Conservation (phyloP, 2,888 invertebrate species). For the Andrena camellia region DNA sequence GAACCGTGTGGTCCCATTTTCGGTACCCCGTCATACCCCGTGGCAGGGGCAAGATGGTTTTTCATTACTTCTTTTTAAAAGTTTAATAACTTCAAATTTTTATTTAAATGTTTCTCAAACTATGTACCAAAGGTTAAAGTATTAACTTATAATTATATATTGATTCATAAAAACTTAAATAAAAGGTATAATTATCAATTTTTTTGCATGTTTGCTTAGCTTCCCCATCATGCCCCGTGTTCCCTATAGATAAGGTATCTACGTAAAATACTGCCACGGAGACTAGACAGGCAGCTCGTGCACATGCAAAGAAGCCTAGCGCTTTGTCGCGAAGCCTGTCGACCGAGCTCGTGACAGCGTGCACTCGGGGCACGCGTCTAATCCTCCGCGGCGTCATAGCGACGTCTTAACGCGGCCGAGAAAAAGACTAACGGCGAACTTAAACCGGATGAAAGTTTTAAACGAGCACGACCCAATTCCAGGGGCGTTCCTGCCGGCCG, state of each 20-base stretch:
- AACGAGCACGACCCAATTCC: slow-evolving; percentile 65
- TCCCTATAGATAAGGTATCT: neutral
- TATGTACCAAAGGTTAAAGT: too few species aligned
- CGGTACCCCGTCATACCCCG: too few species aligned
- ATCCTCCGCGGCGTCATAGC: slow-evolving; percentile 15
- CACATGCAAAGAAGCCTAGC: neutral
- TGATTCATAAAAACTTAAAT: too few species aligned
- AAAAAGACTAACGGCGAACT: slow-evolving; percentile 64
- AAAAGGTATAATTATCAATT: too few species aligned
- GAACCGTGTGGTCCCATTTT: too few species aligned
- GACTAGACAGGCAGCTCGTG: neutral
- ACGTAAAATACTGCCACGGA: neutral
- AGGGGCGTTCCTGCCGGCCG: slow-evolving; percentile 43
- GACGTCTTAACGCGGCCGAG: slow-evolving; percentile 53
- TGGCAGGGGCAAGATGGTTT: too few species aligned
- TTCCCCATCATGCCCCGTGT: too few species aligned
- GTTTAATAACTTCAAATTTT: too few species aligned
- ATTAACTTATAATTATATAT: too few species aligned
- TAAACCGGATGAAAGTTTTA: slow-evolving; percentile 61
- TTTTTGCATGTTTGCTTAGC: too few species aligned
- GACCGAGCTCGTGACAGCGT: slow-evolving; percentile 5
- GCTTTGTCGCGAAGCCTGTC: neutral
- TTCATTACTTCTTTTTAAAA: too few species aligned
- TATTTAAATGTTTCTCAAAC: too few species aligned
- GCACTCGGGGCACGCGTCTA: slow-evolving; percentile 33